These are phyloP conservation scores for Eilema depressum DNA, from an alignment of 2,888 invertebrate genomes.

Conservation along the genomic window DNA sequence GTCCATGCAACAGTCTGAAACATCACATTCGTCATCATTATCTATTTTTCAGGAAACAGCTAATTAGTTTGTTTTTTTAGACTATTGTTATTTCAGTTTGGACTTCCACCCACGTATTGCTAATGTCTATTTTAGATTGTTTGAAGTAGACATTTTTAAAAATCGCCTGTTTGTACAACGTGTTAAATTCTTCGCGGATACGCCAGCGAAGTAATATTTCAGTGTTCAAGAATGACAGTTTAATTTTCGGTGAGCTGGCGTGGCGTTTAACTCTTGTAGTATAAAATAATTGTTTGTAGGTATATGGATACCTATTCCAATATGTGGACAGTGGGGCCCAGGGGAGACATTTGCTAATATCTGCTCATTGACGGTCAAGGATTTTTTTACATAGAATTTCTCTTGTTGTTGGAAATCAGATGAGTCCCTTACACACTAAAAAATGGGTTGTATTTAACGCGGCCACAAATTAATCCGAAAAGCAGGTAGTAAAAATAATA, in stretches of 20 bases:
- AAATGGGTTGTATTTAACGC: too few species aligned
- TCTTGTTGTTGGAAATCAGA: too few species aligned
- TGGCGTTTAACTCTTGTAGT: not conserved
- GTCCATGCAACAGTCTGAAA: not conserved
- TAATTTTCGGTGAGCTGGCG: not conserved
- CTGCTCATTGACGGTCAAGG: too few species aligned
- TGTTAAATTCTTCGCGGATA: slow-evolving; percentile 24
- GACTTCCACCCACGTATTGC: slow-evolving; percentile 46
- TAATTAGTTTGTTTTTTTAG: slow-evolving; percentile 44
- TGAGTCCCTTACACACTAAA: too few species aligned
- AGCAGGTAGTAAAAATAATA: too few species aligned
- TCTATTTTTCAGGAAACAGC: slow-evolving; percentile 12
- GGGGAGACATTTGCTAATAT: too few species aligned
- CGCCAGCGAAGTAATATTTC: slow-evolving; percentile 15
- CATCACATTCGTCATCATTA: not conserved
- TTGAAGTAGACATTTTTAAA: slow-evolving; percentile 29
- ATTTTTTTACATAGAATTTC: too few species aligned
- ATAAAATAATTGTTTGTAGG: not conserved
- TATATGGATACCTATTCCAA: not conserved
- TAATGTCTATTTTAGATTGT: slow-evolving; percentile 47
- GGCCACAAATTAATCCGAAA: too few species aligned
- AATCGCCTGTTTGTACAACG: slow-evolving; percentile 35
- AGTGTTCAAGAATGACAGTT: slow-evolving; percentile 20
- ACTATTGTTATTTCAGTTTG: slow-evolving; percentile 39
- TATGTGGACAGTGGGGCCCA: too few species aligned